phyloP scores from a whole-genome alignment of 2,797 vertebrate genomes.

The Uromys caudimaculatus region DNA sequence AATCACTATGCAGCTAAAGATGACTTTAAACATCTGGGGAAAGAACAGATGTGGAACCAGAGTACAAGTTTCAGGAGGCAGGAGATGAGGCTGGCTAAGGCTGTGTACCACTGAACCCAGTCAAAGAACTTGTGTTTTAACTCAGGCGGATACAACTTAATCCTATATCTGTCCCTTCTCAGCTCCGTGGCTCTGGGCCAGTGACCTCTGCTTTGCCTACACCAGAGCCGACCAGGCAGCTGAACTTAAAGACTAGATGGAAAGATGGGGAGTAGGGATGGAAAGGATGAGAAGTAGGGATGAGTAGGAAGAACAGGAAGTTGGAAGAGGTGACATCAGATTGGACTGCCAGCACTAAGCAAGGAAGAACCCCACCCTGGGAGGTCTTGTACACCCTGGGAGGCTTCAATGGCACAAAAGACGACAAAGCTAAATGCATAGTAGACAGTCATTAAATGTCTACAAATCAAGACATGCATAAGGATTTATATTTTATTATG shows the following conservation, averaged over 20 bases:
- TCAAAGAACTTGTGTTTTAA: conserved; percentile 25
- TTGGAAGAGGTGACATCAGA: background rate
- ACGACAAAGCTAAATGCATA: background rate
- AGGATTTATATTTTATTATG: background rate
- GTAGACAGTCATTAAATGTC: background rate
- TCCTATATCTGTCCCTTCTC: background rate
- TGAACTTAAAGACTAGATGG: conserved; percentile 16
- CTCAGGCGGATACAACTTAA: background rate
- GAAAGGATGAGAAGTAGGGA: background rate
- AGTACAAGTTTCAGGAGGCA: background rate
- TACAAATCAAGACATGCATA: background rate
- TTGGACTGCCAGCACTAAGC: background rate
- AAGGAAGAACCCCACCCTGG: background rate
- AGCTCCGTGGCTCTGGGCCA: conserved; percentile 3
- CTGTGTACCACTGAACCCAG: background rate
- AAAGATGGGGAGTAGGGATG: background rate
- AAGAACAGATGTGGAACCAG: background rate
- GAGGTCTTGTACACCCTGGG: background rate
- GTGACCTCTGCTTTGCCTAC: background rate
- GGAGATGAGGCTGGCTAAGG: background rate
- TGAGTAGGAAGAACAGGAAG: background rate
- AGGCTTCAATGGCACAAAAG: background rate
- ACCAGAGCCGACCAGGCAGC: conserved; percentile 1
- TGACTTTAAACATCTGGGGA: background rate
- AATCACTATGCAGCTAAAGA: background rate